Evolutionary conservation across 2,888 invertebrate genomes (phyloP), one percentile per base, ranked within the genome.

Genomic region (Hypomecis atomaria): DNA sequence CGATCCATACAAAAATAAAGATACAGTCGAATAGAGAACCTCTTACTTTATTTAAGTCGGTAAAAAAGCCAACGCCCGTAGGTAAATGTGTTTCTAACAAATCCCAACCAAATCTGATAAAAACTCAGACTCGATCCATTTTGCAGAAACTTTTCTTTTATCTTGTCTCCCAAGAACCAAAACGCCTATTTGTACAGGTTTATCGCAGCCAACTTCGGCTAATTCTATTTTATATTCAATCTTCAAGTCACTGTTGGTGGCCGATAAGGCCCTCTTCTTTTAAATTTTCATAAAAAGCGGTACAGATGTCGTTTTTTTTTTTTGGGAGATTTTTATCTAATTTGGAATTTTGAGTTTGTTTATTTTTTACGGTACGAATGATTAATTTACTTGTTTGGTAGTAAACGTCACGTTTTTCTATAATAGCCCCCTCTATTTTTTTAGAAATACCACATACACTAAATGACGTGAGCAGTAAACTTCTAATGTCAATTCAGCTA

Each of bases 21-120:
- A 23, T 23, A 23, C 23, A 23, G 23, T 23, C 23, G n/a, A 23
- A 23, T 3, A 23, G 1, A n/a, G 1, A 23, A 23, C 23, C 23
- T 23, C 3, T 3, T 3, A 2, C 23, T 23, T 23, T 23, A 23
- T 23, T 23, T 2, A 23, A 23, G 23, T 34, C 5, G 33, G 6
- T 10, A 64, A 64, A 65, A 69, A 76, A 78, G 65, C 70, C 64
- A 69, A 62, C 69, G 71, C 70, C 50, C 47, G n/a, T 42, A 47
- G 43, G 48, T 42, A 62, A 73, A 76, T 73, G 71, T 76, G 74
- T 74, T 76, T 71, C 69, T 68, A 74, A 73, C 75, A 78, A 79
- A 78, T 77, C 75, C 74, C 57, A 63, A 68, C 66, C 61, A 58
- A 73, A 79, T 79, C 79, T 72, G 79, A 81, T 79, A 79, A 81